Base-by-base conservation (phyloP, 1,140 invertebrate genomes). In the Stegodyphus dumicola region DNA sequence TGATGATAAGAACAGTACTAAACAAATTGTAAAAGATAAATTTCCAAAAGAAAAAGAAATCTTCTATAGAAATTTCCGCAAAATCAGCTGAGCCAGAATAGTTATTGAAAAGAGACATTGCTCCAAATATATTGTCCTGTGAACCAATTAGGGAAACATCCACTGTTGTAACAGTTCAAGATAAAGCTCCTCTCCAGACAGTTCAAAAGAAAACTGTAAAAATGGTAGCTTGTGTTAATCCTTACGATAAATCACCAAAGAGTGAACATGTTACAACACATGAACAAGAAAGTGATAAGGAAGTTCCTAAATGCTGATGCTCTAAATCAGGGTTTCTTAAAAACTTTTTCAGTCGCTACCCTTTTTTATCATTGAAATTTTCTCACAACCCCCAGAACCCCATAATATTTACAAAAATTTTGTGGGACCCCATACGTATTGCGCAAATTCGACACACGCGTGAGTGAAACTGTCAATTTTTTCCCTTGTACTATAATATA, bases 171-270 rank as follows among this genome's bases (percentile, higher is more conserved):
- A 64, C 73, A 56, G 18, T 70, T 6, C 18, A 49, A n/a, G 70
- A 75, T 11, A 83, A 83, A 60, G 6, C 51, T 33, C 65, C 81
- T 10, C 6, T 51, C 7, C 67, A 64, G 65, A 69, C 74, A 17
- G 64, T 85, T 0, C 76, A 77, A 70, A 85, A 85, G n/a, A 74
- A 85, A 17, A 60, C 65, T 15, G 76, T 73, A 7, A 85, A 85
- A 85, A 85, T 85, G 81, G 81, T 85, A 64, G 73, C 81, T 77
- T 85, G 73, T 77, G 74, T 85, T 17, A 85, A 76, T 51, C 81
- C 81, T 6, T 85, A 85, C 60, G 81, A 75, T 5, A 85, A 85
- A 70, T 85, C 81, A 6, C 81, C 81, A 1, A 85, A 85, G 33
- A 85, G 64, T 69, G 81, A 65, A 6, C 74, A 53, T 69, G 52